Percentiles rank a stretch among this genome's conserved stretches.
Conservation (phyloP, 2,113 vertebrate genomes). For the Mustelus asterias region DNA sequence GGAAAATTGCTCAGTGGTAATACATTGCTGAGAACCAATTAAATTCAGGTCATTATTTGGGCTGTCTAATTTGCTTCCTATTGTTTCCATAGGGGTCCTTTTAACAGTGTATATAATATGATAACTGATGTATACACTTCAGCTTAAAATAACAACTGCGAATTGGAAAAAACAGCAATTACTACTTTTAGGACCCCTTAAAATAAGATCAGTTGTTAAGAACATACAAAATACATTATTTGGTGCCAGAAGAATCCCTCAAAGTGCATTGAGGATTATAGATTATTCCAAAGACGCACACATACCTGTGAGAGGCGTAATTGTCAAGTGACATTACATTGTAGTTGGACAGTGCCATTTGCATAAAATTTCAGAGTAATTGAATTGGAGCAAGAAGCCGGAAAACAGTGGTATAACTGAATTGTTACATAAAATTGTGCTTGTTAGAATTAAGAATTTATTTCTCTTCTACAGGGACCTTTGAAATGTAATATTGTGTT, state of each 20-base stretch:
- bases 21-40: neutral
- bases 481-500: neutral
- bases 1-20: neutral
- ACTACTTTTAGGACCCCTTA: neutral
- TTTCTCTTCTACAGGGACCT: neutral
- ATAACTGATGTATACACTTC: neutral
- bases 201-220: neutral
- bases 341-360: neutral
- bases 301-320: neutral
- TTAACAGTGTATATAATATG: neutral
- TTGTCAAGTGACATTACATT: neutral
- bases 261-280: neutral
- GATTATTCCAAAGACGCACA: neutral
- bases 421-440: neutral
- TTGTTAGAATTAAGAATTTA: neutral
- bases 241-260: neutral
- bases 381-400: neutral
- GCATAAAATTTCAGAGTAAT: neutral
- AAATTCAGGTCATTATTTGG: neutral
- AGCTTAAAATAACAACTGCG: neutral
- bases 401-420: neutral
- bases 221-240: neutral
- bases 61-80: neutral
- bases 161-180: neutral
- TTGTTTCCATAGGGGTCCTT: neutral